Base-by-base conservation (phyloP, 2,888 invertebrate species). In the Ochropacha duplaris region DNA sequence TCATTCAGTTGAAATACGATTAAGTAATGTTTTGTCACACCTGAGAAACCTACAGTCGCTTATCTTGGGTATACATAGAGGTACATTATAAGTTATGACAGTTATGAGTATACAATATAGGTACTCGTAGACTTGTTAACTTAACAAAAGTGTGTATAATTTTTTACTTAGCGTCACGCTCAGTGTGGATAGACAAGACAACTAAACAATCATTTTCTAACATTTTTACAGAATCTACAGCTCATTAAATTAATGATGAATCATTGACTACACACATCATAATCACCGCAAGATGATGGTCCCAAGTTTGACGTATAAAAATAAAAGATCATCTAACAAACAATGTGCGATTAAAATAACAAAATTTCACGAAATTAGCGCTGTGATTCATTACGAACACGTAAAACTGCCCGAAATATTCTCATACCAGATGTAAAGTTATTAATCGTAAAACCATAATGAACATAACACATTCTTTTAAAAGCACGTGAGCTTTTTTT, bases 211-310 rank as follows among this genome's bases (percentile, higher is more conserved):
- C 22, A 52, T 19, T 22, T 31, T 22, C 22, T 22, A 52, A 31
- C 26, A 22, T 52, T 19, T 31, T 6, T 28, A 52, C 52, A 52
- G 11, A 11, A 51, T 51, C n/a, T 26, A 31, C 19, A n/a, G 52
- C 52, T 49, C 44, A 14, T 44, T 55, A 54, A 58, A 62, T 65
- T 62, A 64, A 60, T 57, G 61, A 57, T 78, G 78, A 79, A 59
- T 79, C 74, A 79, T 58, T 55, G 44, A 54, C 60, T 16, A 19
- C 28, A 19, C 55, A 56, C 60, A 59, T 66, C 71, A 71, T 62
- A 72, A 72, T 78, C 73, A 72, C 62, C 68, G 55, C 59, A 54
- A 50, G 57, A 61, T 73, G 70, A 74, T 76, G 62, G 56, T 71
- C 63, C 69, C 72, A 60, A 68, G 64, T 57, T 66, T 59, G 60